Conservation (phyloP, 1,140 invertebrate genomes). For the Aricia agestis region DNA sequence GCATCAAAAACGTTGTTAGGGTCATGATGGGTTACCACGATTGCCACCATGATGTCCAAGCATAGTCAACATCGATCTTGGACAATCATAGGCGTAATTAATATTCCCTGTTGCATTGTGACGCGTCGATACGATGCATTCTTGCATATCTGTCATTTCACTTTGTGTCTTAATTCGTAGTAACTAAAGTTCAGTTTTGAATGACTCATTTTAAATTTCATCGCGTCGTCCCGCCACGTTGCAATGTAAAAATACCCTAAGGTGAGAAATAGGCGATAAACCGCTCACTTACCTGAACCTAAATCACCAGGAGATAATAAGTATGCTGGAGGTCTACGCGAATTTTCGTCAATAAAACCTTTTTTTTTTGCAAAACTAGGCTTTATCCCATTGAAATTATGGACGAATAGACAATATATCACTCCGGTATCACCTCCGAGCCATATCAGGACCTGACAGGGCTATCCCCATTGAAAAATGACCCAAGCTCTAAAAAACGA, state of each 20-base stretch:
- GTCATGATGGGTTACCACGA: no score
- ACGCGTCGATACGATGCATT: no score
- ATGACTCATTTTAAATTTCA: no score
- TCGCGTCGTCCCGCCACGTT: no score
- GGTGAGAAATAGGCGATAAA: not conserved
- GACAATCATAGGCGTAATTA: no score
- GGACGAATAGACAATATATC: not conserved
- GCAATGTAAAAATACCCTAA: not conserved
- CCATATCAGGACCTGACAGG: not conserved
- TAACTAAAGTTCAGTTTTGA: no score
- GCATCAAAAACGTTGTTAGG: no score
- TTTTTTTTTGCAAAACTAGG: not conserved
- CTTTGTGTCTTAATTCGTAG: no score
- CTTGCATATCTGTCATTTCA: no score
- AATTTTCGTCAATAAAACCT: not conserved
- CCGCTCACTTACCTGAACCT: not conserved
- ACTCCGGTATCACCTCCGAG: not conserved
- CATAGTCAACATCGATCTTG: no score
- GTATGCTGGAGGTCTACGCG: not conserved
- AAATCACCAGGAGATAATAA: not conserved
- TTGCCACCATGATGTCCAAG: no score
- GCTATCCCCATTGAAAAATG: not conserved
- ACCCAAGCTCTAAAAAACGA: not conserved
- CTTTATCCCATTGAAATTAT: not conserved
- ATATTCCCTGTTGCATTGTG: no score